These are phyloP conservation scores for Sinella curviseta DNA, from an alignment of 1,140 invertebrate genomes.

Conservation along the genomic window DNA sequence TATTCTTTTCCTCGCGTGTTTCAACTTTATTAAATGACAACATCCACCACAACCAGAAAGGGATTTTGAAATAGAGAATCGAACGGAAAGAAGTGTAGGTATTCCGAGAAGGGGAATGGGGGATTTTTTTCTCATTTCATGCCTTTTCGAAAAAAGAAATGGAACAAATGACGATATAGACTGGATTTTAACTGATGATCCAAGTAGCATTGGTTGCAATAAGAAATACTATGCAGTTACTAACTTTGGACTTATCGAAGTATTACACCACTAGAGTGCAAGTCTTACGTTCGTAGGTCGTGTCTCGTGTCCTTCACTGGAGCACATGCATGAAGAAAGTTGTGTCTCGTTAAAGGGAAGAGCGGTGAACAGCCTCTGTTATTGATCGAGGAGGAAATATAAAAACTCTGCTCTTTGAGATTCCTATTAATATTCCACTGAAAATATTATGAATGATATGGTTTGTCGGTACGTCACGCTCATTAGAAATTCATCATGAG, in stretches of 20 bases:
- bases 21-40: slow-evolving; percentile 4
- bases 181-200: neutral
- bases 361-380: too few species aligned
- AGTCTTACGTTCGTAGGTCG: too few species aligned
- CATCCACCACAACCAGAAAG: neutral
- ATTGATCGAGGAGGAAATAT: too few species aligned
- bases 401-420: too few species aligned
- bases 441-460: neutral
- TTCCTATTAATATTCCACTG: too few species aligned
- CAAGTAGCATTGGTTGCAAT: too few species aligned
- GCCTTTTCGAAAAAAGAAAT: neutral
- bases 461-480: neutral
- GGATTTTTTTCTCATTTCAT: neutral
- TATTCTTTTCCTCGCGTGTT: slow-evolving; percentile 1
- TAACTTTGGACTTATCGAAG: too few species aligned
- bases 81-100: neutral
- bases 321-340: too few species aligned
- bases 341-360: too few species aligned
- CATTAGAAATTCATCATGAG: neutral
- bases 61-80: neutral
- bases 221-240: too few species aligned
- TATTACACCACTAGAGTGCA: too few species aligned
- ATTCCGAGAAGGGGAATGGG: neutral
- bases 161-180: neutral
- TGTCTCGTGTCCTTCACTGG: too few species aligned